Percentiles rank a stretch among this genome's conserved stretches.
Conservation (phyloP, 1,140 invertebrate species). For the Holotrichia oblita region DNA sequence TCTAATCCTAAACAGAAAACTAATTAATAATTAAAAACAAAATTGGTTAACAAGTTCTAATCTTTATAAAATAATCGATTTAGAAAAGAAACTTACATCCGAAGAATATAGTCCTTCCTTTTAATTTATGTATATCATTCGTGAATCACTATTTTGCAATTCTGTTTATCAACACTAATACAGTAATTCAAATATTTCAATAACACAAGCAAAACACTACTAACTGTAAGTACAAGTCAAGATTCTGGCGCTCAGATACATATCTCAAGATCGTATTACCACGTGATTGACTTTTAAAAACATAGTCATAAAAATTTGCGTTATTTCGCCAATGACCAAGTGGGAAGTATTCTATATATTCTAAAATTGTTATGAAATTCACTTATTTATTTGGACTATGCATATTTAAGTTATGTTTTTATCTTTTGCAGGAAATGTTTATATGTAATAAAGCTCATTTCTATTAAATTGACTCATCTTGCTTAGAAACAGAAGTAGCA, state of each 20-base stretch:
- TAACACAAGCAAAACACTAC: neutral
- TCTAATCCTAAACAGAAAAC: too few relatives aligned
- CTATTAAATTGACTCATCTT: too few relatives aligned
- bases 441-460: too few relatives aligned
- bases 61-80: too few relatives aligned
- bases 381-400: too few relatives aligned
- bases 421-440: too few relatives aligned
- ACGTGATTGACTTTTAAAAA: slow-evolving; percentile 4
- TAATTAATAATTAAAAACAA: too few relatives aligned
- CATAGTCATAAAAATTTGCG: neutral
- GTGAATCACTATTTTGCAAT: neutral
- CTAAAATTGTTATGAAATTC: too few relatives aligned
- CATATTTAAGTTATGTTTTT: too few relatives aligned
- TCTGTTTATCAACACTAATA: neutral
- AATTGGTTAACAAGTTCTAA: too few relatives aligned
- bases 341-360: too few relatives aligned
- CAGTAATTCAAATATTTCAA: neutral
- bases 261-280: slow-evolving; percentile 4
- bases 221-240: neutral
- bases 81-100: neutral
- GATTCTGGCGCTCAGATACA: slow-evolving; percentile 3
- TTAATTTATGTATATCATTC: neutral
- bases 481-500: too few relatives aligned
- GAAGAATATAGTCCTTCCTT: neutral
- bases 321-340: neutral